These are phyloP conservation scores for Empidonax alnorum DNA, from an alignment of 2,113 vertebrate species.

Conservation along the genomic window DNA sequence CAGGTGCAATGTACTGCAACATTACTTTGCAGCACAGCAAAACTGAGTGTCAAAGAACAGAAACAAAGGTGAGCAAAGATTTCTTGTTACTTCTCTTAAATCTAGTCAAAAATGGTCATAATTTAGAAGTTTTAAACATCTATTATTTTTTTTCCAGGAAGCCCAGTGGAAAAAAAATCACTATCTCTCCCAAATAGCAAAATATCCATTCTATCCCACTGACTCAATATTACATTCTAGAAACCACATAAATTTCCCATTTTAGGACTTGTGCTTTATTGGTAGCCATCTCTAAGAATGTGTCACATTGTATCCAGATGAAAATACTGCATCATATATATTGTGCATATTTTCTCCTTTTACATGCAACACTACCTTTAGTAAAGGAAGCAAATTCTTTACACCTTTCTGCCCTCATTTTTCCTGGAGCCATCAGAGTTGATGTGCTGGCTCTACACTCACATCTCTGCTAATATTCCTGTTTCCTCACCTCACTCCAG, in stretches of 20 bases:
- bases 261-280: background rate
- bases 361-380: background rate
- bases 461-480: background rate
- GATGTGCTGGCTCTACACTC: background rate
- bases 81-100: background rate
- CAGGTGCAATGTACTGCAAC: background rate
- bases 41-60: background rate
- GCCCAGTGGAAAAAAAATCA: background rate
- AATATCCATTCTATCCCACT: background rate
- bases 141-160: background rate
- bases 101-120: rapidly evolving
- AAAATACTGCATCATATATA: background rate
- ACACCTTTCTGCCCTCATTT: background rate
- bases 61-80: background rate
- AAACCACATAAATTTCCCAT: background rate
- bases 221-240: background rate
- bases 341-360: background rate
- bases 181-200: background rate
- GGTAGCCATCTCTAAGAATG: background rate
- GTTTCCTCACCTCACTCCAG: background rate
- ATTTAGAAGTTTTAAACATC: background rate
- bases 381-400: background rate
- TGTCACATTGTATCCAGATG: background rate
- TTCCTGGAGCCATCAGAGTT: background rate
- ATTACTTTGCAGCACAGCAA: background rate